Base-by-base conservation (phyloP, 2,888 invertebrate species). In the Thymelicus acteon region DNA sequence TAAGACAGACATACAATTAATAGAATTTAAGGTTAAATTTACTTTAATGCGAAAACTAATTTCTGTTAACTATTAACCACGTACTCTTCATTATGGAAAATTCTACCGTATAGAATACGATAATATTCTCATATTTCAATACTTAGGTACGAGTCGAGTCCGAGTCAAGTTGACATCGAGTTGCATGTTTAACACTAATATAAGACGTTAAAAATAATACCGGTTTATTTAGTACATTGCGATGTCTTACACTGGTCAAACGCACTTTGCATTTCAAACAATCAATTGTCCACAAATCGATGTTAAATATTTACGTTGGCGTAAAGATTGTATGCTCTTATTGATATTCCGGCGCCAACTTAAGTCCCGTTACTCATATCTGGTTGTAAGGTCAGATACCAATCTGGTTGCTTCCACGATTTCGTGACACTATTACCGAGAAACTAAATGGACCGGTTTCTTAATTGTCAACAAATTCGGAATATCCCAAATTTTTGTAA, bases 291-390 rank as follows among this genome's bases (percentile, higher is more conserved):
- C 49, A 15, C 49, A 54, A 54, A 54, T 54, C 54, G 24, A 54
- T 5, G 24, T 54, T 58, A 58, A 58, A 58, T 58, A 58, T 58
- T 58, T 58, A 37, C 58, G 58, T 58, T 58, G 58, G 39, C 58
- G 58, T 58, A n/a, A 58, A 58, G 31, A 31, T 58, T 58, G 13
- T 57, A 15, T 47, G 47, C 24, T 24, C 47, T 7, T 54, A 12
- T 65, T 57, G 24, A 39, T 64, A 64, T 39, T 65, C 54, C 40
- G 65, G 65, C 65, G 65, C 65, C 65, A 57, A 39, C 63, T 52
- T 40, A 54, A 0, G 8, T 65, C 54, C 65, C 65, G 65, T 65
- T 65, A 65, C 54, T 44, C 8, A 13, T 52, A 65, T 57, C 65
- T 57, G 13, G 65, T 54, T 64, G 44, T 19, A 19, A 54, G 54